phyloP scores from a whole-genome alignment of 2,888 invertebrate species.

The Synergus itoensis region DNA sequence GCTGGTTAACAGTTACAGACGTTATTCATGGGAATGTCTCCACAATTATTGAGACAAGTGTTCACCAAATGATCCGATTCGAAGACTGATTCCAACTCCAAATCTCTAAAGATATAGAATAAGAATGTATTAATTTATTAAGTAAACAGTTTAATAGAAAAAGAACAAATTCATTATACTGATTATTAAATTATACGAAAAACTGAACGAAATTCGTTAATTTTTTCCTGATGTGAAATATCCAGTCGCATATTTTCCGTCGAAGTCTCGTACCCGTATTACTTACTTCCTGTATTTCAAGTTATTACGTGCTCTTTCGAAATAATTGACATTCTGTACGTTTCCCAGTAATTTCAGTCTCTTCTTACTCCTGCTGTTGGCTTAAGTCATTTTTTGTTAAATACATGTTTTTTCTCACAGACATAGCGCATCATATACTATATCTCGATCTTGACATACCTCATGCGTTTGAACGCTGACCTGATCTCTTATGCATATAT shows the following conservation, averaged over 20 bases:
- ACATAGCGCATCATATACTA: neutral
- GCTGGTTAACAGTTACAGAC: neutral
- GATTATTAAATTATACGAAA: neutral
- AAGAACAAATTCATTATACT: neutral
- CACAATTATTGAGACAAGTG: neutral
- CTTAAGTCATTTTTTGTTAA: slow-evolving; percentile 4
- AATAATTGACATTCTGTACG: slow-evolving; percentile 33
- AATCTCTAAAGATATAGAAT: too few species aligned
- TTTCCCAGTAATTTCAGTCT: slow-evolving; percentile 28
- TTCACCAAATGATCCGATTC: slow-evolving; percentile 3
- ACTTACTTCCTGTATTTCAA: slow-evolving; percentile 24
- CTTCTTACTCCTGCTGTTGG: neutral
- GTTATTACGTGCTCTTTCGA: slow-evolving; percentile 35
- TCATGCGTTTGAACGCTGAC: neutral
- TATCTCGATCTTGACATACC: neutral
- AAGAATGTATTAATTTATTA: too few species aligned
- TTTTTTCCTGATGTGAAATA: neutral
- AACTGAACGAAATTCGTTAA: neutral
- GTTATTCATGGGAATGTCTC: slow-evolving; percentile 10
- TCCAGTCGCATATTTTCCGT: neutral
- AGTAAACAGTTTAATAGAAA: neutral
- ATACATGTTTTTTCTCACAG: slow-evolving; percentile 8
- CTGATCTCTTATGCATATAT: slow-evolving; percentile 1
- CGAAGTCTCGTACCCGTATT: neutral
- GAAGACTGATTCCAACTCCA: too few species aligned